These are phyloP conservation scores for Zoroaster sp. DNA, from an alignment of 53 echinoderm and acorn worm species.

Conservation along the genomic window DNA sequence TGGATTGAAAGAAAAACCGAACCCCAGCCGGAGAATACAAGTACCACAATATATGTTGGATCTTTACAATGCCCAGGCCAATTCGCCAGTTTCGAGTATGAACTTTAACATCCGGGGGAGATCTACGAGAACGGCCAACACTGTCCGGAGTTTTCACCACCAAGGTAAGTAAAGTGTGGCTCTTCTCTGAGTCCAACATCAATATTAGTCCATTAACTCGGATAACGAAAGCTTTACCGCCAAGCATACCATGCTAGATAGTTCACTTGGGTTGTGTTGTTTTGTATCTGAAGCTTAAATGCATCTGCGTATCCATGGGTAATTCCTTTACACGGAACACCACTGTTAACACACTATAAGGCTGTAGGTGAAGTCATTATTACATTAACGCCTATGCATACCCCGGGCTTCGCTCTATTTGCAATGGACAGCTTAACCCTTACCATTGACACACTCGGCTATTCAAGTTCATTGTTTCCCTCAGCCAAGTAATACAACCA, in stretches of 20 bases:
- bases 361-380: constrained; percentile 1
- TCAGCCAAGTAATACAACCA: not conserved
- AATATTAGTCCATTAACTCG: constrained; percentile 44
- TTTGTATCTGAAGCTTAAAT: constrained; percentile 25
- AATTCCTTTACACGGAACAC: not conserved
- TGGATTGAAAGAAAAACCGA: constrained; percentile 86
- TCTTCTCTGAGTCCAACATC: constrained; percentile 22
- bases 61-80: constrained; percentile 73
- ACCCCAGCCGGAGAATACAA: constrained; percentile 68
- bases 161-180: constrained; percentile 21
- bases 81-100: constrained; percentile 62
- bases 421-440: not conserved
- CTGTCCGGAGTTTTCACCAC: constrained; percentile 86
- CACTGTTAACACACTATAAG: constrained; percentile 28
- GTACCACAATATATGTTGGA: constrained; percentile 98
- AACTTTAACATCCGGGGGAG: constrained; percentile 73
- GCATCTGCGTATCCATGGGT: not conserved
- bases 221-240: not conserved
- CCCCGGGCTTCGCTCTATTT: not conserved
- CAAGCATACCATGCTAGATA: constrained; percentile 8
- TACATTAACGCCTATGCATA: constrained; percentile 25
- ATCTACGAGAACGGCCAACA: constrained; percentile 77
- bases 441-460: constrained; percentile 17
- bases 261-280: constrained; percentile 40
- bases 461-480: constrained; percentile 56